phyloP scores from a whole-genome alignment of 2,888 invertebrate species.

The Gnatocerus cornutus region DNA sequence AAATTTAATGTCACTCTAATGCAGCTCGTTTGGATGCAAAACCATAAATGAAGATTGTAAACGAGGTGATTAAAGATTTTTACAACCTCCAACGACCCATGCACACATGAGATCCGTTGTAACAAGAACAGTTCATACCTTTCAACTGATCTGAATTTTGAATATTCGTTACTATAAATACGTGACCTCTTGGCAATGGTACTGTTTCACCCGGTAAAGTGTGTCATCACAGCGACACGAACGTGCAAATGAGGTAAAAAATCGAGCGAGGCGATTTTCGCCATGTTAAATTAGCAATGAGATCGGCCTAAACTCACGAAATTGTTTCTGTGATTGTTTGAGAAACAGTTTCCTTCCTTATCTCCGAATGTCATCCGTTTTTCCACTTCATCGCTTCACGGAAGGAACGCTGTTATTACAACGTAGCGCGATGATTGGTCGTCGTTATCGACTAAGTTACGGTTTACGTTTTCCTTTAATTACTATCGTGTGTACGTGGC shows the following conservation, averaged over 20 bases:
- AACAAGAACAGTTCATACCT: no score
- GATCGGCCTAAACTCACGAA: constrained; percentile 35
- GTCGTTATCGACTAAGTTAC: constrained; percentile 43
- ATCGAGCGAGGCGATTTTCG: constrained; percentile 15
- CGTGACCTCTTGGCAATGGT: background rate
- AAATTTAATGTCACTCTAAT: background rate
- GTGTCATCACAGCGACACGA: background rate
- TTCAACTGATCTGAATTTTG: no score
- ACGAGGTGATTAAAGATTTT: background rate
- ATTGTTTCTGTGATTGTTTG: constrained; percentile 41
- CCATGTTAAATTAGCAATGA: constrained; percentile 34
- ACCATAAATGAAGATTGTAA: background rate
- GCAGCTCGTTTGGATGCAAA: background rate
- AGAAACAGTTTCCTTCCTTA: constrained; percentile 43
- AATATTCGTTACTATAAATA: constrained; percentile 2
- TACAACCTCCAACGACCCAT: background rate
- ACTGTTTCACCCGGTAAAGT: constrained; percentile 4
- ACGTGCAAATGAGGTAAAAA: constrained; percentile 4
- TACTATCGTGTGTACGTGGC: constrained; percentile 50
- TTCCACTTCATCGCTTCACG: constrained; percentile 34
- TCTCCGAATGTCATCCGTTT: constrained; percentile 41
- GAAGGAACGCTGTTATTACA: constrained; percentile 26
- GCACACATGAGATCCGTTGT: background rate
- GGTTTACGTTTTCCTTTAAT: constrained; percentile 49
- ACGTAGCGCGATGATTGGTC: constrained; percentile 18